These are phyloP conservation scores for Malurus splendens DNA, from an alignment of 2,797 vertebrate genomes.

Conservation along the genomic window DNA sequence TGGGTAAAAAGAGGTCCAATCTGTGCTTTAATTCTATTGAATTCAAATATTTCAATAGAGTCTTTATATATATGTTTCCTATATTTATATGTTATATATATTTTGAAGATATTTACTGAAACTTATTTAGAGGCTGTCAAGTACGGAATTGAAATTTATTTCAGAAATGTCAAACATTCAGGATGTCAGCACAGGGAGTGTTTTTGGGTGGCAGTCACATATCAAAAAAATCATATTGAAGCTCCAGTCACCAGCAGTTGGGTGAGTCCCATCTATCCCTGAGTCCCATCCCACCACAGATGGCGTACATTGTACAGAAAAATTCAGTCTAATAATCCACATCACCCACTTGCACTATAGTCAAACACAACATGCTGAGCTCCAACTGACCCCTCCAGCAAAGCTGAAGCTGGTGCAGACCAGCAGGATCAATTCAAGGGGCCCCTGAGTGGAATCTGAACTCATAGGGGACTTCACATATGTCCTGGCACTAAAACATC, in stretches of 20 bases:
- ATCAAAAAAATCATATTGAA: neutral
- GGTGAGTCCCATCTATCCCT: neutral
- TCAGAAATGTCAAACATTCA: neutral
- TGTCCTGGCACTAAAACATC: neutral
- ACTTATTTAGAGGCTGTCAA: neutral
- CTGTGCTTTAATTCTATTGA: neutral
- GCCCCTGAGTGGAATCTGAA: neutral
- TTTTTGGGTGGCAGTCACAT: neutral
- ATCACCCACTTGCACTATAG: neutral
- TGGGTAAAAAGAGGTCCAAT: neutral
- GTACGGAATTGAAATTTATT: neutral
- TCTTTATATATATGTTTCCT: neutral
- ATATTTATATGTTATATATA: neutral
- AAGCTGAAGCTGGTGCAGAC: neutral
- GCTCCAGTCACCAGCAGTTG: neutral
- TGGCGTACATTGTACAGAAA: neutral
- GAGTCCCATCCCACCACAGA: neutral
- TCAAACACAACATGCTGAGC: neutral
- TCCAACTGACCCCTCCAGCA: neutral
- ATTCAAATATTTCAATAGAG: neutral
- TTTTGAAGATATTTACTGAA: neutral
- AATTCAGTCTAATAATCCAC: neutral
- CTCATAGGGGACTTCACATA: neutral
- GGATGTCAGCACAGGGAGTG: neutral
- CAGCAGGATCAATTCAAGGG: neutral